These are phyloP conservation scores for Ameiurus melas DNA, from an alignment of 2,113 vertebrate species.

Conservation along the genomic window DNA sequence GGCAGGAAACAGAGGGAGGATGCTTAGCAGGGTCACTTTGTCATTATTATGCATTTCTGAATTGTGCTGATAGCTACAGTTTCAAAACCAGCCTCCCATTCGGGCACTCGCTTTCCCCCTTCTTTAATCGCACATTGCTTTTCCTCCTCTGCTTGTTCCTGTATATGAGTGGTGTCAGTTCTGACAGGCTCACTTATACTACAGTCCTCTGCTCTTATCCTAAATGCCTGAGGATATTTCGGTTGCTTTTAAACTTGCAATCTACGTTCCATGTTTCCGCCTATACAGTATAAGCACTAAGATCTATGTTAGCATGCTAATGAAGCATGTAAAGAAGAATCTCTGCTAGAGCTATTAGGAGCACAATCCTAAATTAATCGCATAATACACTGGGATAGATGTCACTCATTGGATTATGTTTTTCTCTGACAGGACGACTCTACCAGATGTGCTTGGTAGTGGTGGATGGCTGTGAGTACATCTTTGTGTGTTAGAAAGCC, in stretches of 20 bases:
- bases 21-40: slow-evolving; percentile 62
- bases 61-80: slow-evolving; percentile 62
- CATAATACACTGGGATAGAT: slow-evolving; percentile 75
- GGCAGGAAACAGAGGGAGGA: slow-evolving; percentile 55
- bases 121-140: slow-evolving; percentile 7
- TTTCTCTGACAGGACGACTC: slow-evolving; percentile 69
- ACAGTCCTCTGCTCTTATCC: slow-evolving; percentile 67
- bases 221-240: slow-evolving; percentile 62
- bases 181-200: slow-evolving; percentile 50
- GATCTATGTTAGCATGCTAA: slow-evolving; percentile 44
- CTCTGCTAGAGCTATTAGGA: slow-evolving; percentile 71
- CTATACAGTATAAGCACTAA: slow-evolving; percentile 6
- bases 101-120: slow-evolving; percentile 51
- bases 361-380: slow-evolving; percentile 72
- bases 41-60: slow-evolving; percentile 67
- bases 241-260: slow-evolving; percentile 43
- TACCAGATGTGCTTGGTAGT: slow-evolving; percentile 70
- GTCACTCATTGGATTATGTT: slow-evolving; percentile 77
- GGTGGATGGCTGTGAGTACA: slow-evolving; percentile 46
- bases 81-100: slow-evolving; percentile 58
- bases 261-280: not conserved
- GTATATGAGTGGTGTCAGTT: slow-evolving; percentile 16
- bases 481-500: slow-evolving; percentile 6
- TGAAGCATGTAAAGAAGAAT: slow-evolving; percentile 67
- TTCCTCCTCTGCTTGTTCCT: slow-evolving; percentile 19